Evolutionary conservation across 1,140 invertebrate species (phyloP), one percentile per base, ranked within the genome.

Genomic region (Bombus huntii): DNA sequence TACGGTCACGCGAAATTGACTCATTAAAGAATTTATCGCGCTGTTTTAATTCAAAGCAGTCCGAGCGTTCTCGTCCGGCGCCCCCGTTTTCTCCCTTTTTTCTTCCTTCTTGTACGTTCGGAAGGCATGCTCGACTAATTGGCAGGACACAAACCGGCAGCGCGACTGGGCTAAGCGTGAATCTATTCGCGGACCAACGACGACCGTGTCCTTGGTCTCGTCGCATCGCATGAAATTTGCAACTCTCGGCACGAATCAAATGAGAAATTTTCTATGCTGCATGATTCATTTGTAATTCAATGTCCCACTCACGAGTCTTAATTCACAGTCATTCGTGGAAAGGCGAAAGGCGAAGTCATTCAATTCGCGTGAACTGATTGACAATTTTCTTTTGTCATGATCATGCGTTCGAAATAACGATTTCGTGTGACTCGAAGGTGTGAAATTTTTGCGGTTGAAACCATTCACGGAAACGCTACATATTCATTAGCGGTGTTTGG

Each of bases 81-180:
- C 70, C 31, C 25, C 37, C 28, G 31, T 70, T 37, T 66, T 65
- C 39, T 62, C 82, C 22, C 37, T 83, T 77, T 86, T 34, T 31
- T 42, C 28, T 15, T 28, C 13, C 53, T 39, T n/a, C 28, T n/a
- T n/a, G 57, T 47, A 70, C 66, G 57, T 47, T 83, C 72, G 81
- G 76, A 80, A 85, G 76, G 83, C 68, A 80, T 85, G 83, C 65
- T 65, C 83, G 81, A 89, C 89, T 90, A 90, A 90, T 90, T 90
- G 89, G 89, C 88, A 87, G 81, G 57, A 71, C 74, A 68, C 77
- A 65, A 81, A 39, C 74, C 81, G 66, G 42, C 86, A 70, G 65
- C 85, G 53, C 81, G 84, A 84, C 70, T 62, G 72, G 62, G 62
- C 73, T 42, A 82, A 84, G 73, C 34, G 89, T 83, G 81, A 84